phyloP scores from a whole-genome alignment of 2,888 invertebrate genomes.

The Zaprionus lineosus region DNA sequence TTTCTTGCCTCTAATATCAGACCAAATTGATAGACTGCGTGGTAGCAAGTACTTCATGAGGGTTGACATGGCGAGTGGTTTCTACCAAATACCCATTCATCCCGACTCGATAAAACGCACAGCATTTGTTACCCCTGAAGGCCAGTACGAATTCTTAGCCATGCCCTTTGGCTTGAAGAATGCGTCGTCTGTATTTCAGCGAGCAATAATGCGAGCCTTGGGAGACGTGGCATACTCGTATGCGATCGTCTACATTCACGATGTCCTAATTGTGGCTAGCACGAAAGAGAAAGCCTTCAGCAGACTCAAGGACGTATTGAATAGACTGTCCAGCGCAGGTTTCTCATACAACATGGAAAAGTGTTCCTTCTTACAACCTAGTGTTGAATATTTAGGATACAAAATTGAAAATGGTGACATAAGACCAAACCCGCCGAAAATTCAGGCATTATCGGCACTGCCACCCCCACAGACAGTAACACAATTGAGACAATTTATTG shows the following conservation, averaged over 20 bases:
- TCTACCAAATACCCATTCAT: not conserved
- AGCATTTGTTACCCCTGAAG: not conserved
- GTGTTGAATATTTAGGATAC: conserved; percentile 2
- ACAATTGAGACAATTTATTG: conserved; percentile 1
- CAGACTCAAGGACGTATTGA: conserved; percentile 4
- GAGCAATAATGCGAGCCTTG: conserved; percentile 2
- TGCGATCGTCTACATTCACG: conserved; percentile 8
- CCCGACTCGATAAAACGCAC: not conserved
- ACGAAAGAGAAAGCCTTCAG: not conserved
- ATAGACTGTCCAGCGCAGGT: not conserved
- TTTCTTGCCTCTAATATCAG: conserved; percentile 1
- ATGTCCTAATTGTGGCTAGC: conserved; percentile 2
- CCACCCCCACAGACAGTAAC: not conserved
- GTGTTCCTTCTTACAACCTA: not conserved
- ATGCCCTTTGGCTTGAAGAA: not conserved
- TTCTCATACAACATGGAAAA: not conserved
- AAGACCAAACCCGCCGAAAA: not conserved
- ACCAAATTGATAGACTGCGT: not conserved
- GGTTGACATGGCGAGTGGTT: conserved; percentile 2
- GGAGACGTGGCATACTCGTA: conserved; percentile 1
- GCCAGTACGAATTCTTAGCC: not conserved
- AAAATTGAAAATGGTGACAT: not conserved
- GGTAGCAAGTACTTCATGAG: not conserved
- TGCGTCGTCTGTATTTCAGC: too few species aligned
- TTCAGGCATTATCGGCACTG: not conserved